These are phyloP conservation scores for Pteria penguin DNA, from an alignment of 2,888 invertebrate species.

Conservation along the genomic window DNA sequence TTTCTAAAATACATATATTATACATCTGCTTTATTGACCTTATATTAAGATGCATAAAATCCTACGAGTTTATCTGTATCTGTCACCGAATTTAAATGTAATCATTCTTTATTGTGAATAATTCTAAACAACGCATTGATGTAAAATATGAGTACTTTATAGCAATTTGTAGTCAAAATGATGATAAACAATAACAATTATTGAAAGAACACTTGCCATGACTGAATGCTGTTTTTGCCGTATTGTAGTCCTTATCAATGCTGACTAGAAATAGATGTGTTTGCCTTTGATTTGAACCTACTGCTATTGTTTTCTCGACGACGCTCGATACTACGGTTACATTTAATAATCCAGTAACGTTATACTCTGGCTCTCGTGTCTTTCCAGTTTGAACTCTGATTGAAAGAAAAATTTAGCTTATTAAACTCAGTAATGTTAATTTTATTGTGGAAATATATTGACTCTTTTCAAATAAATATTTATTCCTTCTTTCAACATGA, in stretches of 20 bases:
- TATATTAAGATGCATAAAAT: too few species aligned
- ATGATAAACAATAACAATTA: too few species aligned
- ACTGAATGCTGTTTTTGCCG: slow-evolving; percentile 13
- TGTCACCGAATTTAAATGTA: too few species aligned
- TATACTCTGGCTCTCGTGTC: slow-evolving; percentile 28
- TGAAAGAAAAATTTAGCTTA: not conserved
- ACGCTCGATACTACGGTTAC: slow-evolving; percentile 29
- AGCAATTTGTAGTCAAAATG: too few species aligned
- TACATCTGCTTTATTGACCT: too few species aligned
- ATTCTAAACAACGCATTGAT: too few species aligned
- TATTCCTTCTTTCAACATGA: not conserved
- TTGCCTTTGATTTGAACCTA: not conserved
- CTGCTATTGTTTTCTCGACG: slow-evolving; percentile 6
- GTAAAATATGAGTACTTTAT: too few species aligned
- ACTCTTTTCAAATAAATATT: not conserved
- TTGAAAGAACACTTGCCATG: too few species aligned
- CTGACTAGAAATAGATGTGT: slow-evolving; percentile 19
- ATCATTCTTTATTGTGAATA: too few species aligned
- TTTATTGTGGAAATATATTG: not conserved
- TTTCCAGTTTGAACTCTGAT: slow-evolving; percentile 17
- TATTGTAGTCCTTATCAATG: slow-evolving; percentile 1
- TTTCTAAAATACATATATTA: not conserved
- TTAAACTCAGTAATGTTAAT: not conserved
- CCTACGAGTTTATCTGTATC: too few species aligned
- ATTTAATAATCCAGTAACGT: not conserved